Percentiles rank a stretch among this genome's conserved stretches.
Conservation (phyloP, 2,113 vertebrate genomes). For the Cranoglanis bouderius region DNA sequence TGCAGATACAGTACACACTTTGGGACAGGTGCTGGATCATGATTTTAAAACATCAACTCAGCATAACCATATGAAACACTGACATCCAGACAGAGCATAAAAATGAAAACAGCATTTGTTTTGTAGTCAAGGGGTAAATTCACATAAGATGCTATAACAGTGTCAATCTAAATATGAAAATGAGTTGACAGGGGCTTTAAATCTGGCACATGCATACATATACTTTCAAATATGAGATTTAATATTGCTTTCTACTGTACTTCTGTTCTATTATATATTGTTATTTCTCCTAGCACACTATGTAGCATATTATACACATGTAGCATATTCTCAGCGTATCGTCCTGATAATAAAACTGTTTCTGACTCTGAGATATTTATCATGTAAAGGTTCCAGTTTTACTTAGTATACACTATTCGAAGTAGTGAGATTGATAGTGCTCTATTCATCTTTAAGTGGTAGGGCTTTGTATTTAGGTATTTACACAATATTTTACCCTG, state of each 20-base stretch:
- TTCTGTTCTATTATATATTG: too few species aligned
- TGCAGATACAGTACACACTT: too few species aligned
- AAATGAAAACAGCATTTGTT: not conserved
- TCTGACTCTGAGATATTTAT: not conserved
- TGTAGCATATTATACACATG: not conserved
- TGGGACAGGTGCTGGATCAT: not conserved
- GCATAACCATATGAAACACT: too few species aligned
- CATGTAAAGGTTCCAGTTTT: not conserved
- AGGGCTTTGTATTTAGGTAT: not conserved
- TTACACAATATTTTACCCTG: not conserved
- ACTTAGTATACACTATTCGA: not conserved
- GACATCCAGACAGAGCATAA: too few species aligned
- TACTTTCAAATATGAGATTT: too few species aligned
- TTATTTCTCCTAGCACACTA: not conserved
- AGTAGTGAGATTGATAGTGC: not conserved
- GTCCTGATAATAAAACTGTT: not conserved
- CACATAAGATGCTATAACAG: not conserved
- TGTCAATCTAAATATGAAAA: not conserved
- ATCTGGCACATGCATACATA: too few species aligned
- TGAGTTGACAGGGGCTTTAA: not conserved
- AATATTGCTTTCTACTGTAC: too few species aligned
- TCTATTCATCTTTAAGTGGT: not conserved
- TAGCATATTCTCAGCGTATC: not conserved
- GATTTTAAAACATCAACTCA: not conserved
- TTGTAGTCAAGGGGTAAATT: not conserved